Conservation (phyloP, 2,888 invertebrate genomes). For the Octodonta nipae region DNA sequence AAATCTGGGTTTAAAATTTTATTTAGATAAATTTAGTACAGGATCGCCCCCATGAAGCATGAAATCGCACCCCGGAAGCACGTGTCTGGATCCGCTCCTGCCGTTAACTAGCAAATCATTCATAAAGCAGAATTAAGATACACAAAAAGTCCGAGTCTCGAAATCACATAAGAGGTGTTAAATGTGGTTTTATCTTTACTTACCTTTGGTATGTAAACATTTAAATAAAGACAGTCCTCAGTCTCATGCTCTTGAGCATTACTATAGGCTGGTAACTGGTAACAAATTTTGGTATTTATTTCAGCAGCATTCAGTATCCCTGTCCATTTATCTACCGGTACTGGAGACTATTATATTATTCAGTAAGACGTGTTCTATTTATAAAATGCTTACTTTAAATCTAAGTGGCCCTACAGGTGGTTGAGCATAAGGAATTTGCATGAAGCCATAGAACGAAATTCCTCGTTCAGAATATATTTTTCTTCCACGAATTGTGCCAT, state of each 20-base stretch:
- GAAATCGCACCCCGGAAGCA: too few relatives aligned
- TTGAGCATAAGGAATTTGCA: slow-evolving; percentile 13
- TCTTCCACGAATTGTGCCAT: neutral
- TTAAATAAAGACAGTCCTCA: slow-evolving; percentile 20
- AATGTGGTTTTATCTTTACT: too few relatives aligned
- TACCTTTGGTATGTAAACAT: slow-evolving; percentile 16
- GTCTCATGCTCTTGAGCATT: slow-evolving; percentile 10
- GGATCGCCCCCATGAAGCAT: too few relatives aligned
- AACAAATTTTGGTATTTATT: slow-evolving; percentile 14
- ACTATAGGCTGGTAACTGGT: slow-evolving; percentile 6
- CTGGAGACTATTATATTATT: slow-evolving; percentile 13
- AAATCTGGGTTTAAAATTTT: too few relatives aligned
- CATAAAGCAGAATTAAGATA: too few relatives aligned
- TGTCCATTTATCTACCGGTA: slow-evolving; percentile 16
- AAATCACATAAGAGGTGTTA: too few relatives aligned
- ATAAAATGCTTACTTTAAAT: slow-evolving; percentile 14
- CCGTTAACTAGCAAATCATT: too few relatives aligned
- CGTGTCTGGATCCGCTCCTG: too few relatives aligned
- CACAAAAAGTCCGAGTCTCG: too few relatives aligned
- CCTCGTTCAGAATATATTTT: neutral
- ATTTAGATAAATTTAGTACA: too few relatives aligned
- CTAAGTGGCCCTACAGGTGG: slow-evolving; percentile 12
- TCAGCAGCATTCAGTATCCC: slow-evolving; percentile 16
- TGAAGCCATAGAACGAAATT: slow-evolving; percentile 11
- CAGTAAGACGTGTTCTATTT: too few relatives aligned